Percentiles rank a stretch among this genome's conserved stretches.
phyloP scores from a whole-genome alignment of 2,797 vertebrate species.

The Neosilurus mollespiculum region DNA sequence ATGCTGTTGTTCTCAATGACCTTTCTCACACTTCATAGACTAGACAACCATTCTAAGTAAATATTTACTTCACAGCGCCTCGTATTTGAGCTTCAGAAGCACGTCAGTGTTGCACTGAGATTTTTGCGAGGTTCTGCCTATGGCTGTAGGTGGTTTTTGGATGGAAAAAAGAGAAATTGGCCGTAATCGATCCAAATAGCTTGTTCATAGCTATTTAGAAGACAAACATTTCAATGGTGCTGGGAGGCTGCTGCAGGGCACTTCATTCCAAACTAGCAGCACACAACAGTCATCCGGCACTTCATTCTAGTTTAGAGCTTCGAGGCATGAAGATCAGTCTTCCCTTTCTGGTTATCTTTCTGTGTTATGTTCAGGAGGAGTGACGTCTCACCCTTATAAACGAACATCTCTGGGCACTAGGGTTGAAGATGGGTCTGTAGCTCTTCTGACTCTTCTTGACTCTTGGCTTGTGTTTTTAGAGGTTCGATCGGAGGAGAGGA shows the following conservation, averaged over 20 bases:
- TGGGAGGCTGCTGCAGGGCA: slow-evolving; percentile 46
- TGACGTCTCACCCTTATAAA: slow-evolving; percentile 20
- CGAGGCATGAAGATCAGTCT: slow-evolving; percentile 19
- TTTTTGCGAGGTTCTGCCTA: slow-evolving; percentile 35
- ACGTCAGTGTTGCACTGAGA: slow-evolving; percentile 8
- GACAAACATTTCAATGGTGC: slow-evolving; percentile 55
- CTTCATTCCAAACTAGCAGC: slow-evolving; percentile 61
- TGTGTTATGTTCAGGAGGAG: slow-evolving; percentile 12
- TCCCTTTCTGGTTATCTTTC: slow-evolving; percentile 4
- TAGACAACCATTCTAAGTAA: slow-evolving; percentile 27
- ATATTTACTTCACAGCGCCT: slow-evolving; percentile 30
- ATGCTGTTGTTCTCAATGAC: slow-evolving; percentile 5
- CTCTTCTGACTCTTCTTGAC: slow-evolving; percentile 8
- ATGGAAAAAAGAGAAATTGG: slow-evolving; percentile 34
- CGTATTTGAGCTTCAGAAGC: slow-evolving; percentile 37
- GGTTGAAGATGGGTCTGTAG: neutral
- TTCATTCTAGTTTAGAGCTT: slow-evolving; percentile 54
- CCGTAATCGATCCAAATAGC: slow-evolving; percentile 39
- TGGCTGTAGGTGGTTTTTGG: slow-evolving; percentile 45
- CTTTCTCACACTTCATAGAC: slow-evolving; percentile 5
- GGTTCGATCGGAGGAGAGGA: slow-evolving; percentile 74
- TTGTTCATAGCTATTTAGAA: slow-evolving; percentile 51
- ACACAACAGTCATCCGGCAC: slow-evolving; percentile 58
- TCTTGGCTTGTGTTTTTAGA: slow-evolving; percentile 61
- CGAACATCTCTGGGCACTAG: slow-evolving; percentile 3